Evolutionary conservation across 53 echinoderm and acorn worm genomes (phyloP).

Genomic region (Luidia sarsii): DNA sequence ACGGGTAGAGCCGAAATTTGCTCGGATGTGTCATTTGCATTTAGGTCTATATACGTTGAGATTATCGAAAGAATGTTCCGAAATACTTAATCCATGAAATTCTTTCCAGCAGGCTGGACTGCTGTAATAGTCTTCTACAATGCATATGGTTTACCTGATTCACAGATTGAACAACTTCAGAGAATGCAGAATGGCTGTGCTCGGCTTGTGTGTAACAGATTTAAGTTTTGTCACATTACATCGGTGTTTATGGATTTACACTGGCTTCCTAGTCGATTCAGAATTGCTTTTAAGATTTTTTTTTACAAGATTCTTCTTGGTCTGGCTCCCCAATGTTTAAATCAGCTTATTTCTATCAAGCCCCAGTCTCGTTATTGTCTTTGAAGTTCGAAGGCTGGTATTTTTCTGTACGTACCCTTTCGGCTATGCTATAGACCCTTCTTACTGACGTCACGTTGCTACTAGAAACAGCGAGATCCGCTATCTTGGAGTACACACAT

Average conservation of each 20-base stretch:
- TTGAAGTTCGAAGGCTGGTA: too few relatives aligned
- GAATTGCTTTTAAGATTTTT: background rate
- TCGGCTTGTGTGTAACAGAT: background rate
- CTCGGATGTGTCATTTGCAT: too few relatives aligned
- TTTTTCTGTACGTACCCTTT: too few relatives aligned
- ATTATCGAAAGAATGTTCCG: background rate
- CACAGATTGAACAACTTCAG: slow-evolving; percentile 37
- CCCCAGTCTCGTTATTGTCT: too few relatives aligned
- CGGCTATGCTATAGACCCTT: too few relatives aligned
- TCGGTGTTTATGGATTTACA: slow-evolving; percentile 1
- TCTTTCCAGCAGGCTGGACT: slow-evolving; percentile 3
- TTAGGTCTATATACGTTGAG: too few relatives aligned
- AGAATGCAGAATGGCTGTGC: background rate
- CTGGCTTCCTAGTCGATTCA: background rate
- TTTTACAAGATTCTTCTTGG: background rate
- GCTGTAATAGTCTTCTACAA: slow-evolving; percentile 13
- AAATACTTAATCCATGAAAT: slow-evolving; percentile 17
- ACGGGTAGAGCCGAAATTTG: too few relatives aligned
- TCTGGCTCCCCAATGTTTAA: too few relatives aligned
- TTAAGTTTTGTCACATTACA: slow-evolving; percentile 8
- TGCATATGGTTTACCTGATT: background rate
- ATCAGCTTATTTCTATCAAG: too few relatives aligned
- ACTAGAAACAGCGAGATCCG: too few relatives aligned
- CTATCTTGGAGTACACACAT: too few relatives aligned
- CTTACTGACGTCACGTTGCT: too few relatives aligned